A percentile compares a stretch with the other conserved stretches of the same genome.
These are phyloP conservation scores for Philopedon plagiatum DNA, from an alignment of 2,888 invertebrate genomes.

Conservation along the genomic window DNA sequence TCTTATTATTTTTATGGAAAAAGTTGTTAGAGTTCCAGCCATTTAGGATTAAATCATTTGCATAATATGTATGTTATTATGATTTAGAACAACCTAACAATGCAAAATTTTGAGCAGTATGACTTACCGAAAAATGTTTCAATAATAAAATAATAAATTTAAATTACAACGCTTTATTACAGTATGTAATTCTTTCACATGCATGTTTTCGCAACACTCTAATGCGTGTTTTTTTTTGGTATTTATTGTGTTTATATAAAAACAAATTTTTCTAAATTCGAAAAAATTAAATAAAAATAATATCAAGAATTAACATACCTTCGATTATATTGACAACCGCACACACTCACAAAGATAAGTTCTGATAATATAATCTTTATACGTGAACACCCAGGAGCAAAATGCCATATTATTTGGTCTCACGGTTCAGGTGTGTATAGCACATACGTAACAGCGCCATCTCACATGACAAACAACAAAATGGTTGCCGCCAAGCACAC, in stretches of 20 bases:
- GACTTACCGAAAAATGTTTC: no score
- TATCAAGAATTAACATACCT: conserved; percentile 28
- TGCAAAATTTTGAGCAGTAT: no score
- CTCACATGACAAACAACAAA: conserved; percentile 57
- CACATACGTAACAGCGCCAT: conserved; percentile 53
- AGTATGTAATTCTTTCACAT: no score
- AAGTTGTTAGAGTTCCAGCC: no score
- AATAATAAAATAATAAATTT: no score
- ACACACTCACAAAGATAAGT: conserved; percentile 40
- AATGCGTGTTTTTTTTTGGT: no score
- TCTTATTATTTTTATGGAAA: no score
- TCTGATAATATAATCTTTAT: conserved; percentile 42
- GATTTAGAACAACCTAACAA: no score
- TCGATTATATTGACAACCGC: conserved; percentile 27
- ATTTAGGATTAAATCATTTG: no score
- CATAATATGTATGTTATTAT: no score
- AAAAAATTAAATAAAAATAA: conserved; percentile 1
- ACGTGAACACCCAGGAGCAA: conserved; percentile 35
- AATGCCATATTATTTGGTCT: conserved; percentile 38
- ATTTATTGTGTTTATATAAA: not conserved
- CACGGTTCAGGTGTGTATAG: conserved; percentile 39
- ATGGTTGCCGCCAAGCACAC: conserved; percentile 52
- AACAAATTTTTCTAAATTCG: not conserved
- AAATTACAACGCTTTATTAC: no score
- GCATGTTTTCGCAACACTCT: no score